Evolutionary conservation across 1,140 invertebrate genomes (phyloP).

Genomic region (Diorhabda sublineata): DNA sequence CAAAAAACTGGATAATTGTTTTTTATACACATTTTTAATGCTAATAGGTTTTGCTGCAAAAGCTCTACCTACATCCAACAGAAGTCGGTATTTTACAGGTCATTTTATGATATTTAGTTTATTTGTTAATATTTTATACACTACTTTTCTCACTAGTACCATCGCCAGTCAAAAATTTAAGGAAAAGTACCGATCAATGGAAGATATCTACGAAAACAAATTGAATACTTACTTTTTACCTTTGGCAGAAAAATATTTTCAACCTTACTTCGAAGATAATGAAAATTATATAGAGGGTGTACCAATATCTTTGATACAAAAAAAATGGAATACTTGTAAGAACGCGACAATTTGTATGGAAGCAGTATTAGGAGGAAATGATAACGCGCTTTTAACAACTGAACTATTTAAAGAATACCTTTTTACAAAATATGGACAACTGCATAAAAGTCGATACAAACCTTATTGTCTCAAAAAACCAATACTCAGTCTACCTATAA

Average conservation of each 20-base stretch:
- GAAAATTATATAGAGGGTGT: background rate
- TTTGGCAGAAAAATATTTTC: background rate
- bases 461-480: slow-evolving; percentile 7
- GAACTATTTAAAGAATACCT: slow-evolving; percentile 13
- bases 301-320: slow-evolving; percentile 1
- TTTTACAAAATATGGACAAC: background rate
- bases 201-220: slow-evolving; percentile 13
- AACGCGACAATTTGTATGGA: slow-evolving; percentile 3
- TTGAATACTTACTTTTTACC: slow-evolving; percentile 9
- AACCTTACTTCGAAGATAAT: background rate
- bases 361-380: slow-evolving; percentile 1
- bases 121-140: slow-evolving; percentile 6
- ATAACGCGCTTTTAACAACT: slow-evolving; percentile 4
- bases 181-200: slow-evolving; percentile 6
- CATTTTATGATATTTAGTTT: slow-evolving; percentile 14
- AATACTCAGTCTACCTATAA: slow-evolving; percentile 4
- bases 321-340: slow-evolving; percentile 9
- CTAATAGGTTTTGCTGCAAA: slow-evolving; percentile 7
- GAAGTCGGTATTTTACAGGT: slow-evolving; percentile 6
- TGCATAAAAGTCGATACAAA: background rate
- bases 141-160: slow-evolving; percentile 13
- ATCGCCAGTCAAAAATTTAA: slow-evolving; percentile 8
- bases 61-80: background rate
- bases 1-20: background rate
- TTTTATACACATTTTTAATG: slow-evolving; percentile 7